phyloP scores from a whole-genome alignment of 2,113 vertebrate species.

The Heterotis niloticus region DNA sequence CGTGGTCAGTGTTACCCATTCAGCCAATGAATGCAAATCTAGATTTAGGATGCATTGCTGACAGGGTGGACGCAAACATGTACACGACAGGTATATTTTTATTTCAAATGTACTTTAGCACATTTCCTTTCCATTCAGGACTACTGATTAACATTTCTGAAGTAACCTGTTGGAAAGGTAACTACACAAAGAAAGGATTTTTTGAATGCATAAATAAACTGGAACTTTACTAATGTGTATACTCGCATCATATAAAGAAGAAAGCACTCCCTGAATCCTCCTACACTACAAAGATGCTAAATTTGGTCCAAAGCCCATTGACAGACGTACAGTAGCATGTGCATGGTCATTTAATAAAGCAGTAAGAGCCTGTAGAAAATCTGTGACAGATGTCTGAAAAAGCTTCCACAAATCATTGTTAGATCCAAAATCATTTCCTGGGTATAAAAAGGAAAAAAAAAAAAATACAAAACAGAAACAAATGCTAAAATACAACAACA shows the following conservation, averaged over 20 bases:
- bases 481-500: no score
- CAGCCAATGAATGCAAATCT: no score
- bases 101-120: no score
- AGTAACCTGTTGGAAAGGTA: no score
- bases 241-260: neutral
- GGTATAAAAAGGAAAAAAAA: neutral
- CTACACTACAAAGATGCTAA: no score
- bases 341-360: neutral
- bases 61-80: no score
- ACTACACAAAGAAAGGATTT: neutral
- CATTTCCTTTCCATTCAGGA: no score
- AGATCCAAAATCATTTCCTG: neutral
- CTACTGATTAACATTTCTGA: no score
- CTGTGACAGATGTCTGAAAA: neutral
- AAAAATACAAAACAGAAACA: no score
- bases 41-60: no score
- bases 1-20: no score
- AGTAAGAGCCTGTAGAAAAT: neutral
- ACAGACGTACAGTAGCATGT: neutral
- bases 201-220: neutral
- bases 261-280: neutral
- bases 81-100: no score
- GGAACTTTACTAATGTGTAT: neutral
- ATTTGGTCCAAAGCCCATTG: neutral
- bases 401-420: neutral